Evolutionary conservation across 1,140 invertebrate species (phyloP), one percentile per base, ranked within the genome.

Genomic region (Bombus waltoni): DNA sequence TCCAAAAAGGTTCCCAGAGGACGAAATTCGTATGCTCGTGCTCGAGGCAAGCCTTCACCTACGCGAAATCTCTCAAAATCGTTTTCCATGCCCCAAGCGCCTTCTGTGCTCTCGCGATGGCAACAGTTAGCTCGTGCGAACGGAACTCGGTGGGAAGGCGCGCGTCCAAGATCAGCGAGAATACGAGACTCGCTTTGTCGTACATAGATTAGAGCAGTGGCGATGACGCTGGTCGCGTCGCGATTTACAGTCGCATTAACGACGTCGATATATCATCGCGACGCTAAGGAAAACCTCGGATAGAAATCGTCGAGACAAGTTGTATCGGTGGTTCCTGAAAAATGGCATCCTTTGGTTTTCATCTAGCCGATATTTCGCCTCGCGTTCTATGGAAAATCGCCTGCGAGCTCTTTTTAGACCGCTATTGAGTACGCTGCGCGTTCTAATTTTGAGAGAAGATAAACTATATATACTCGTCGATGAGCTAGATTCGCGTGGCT

Each of bases 181-280:
- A 47, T 57, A 10, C 35, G 13, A 57, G 53, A n/a, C 72, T 74
- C 71, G 74, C 44, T 35, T 40, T 40, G 2, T 25, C 53, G 68
- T 78, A 71, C 74, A 78, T 25, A 47, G 75, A 65, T 78, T 42
- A 57, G 25, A 59, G 44, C 44, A 44, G 25, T 15, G 22, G 15
- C 28, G 82, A 71, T 68, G 82, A 84, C 82, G 82, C 35, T 70
- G n/a, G 35, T 71, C 28, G 38, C 35, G 47, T 71, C 74, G 65
- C 82, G 47, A 53, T 53, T 53, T 53, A 53, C 18, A 53, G 22
- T 53, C 47, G 47, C 75, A 59, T 78, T 71, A 84, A 84, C 82
- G 38, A 84, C 74, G 75, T 71, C 66, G 82, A 78, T 78, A 84
- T 35, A 84, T 71, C 75, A 44, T 47, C 38, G 38, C 82, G 74